Conservation (phyloP, 2,797 vertebrate species). For the Melanotaenia pygmaea region DNA sequence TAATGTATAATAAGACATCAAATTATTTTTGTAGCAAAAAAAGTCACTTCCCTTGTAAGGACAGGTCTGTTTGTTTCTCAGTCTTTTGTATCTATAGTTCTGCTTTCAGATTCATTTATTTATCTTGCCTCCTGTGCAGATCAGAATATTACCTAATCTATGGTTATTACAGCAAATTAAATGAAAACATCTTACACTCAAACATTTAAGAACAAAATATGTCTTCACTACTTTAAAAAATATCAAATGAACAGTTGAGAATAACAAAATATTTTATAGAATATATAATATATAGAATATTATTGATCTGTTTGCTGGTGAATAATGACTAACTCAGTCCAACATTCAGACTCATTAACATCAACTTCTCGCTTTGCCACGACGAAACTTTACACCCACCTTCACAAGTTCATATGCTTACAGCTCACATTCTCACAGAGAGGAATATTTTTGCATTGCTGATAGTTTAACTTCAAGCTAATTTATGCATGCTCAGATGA, state of each 20-base stretch:
- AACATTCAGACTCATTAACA: neutral
- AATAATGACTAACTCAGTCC: neutral
- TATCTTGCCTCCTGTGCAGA: neutral
- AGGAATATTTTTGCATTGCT: slow-evolving; percentile 24
- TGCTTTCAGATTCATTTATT: neutral
- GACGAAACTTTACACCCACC: neutral
- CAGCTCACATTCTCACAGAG: slow-evolving; percentile 19
- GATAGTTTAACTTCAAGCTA: slow-evolving; percentile 28
- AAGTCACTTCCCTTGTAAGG: slow-evolving; percentile 21
- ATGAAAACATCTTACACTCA: neutral
- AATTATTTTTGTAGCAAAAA: slow-evolving; percentile 22
- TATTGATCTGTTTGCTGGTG: neutral
- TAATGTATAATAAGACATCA: neutral
- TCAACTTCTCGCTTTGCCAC: slow-evolving; percentile 14
- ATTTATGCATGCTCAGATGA: slow-evolving; percentile 26
- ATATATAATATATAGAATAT: neutral
- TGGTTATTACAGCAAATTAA: neutral
- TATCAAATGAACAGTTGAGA: neutral
- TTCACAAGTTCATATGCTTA: neutral
- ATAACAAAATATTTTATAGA: too few species aligned
- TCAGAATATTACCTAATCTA: neutral
- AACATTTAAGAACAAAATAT: neutral
- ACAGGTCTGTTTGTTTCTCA: neutral
- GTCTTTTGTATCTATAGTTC: neutral
- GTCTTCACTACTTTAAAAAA: neutral